Evolutionary conservation across 2,797 vertebrate genomes (phyloP).

Genomic region (Nyctalus aviator): DNA sequence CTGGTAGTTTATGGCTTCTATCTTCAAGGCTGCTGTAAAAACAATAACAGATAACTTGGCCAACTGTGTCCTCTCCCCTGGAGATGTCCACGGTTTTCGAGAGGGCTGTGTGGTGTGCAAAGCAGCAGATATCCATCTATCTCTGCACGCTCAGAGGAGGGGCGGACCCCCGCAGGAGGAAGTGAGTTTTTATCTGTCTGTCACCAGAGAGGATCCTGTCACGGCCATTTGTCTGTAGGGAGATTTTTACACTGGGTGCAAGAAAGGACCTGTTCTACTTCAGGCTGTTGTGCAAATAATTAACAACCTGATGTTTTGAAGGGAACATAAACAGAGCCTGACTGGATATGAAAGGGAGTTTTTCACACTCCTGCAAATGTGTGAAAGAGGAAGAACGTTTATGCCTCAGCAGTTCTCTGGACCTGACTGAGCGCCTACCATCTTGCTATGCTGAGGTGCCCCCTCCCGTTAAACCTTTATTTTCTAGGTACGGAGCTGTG

Average conservation of each 20-base stretch:
- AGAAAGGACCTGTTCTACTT: slow-evolving; percentile 6
- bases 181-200: not conserved
- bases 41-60: not conserved
- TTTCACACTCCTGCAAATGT: not conserved
- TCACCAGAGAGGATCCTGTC: not conserved
- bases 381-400: not conserved
- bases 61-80: not conserved
- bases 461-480: not conserved
- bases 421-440: not conserved
- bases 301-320: not conserved
- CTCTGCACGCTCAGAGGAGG: accelerated
- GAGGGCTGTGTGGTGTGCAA: not conserved
- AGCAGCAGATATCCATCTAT: not conserved
- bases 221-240: accelerated
- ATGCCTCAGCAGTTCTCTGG: not conserved
- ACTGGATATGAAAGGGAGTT: not conserved
- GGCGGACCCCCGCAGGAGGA: not conserved
- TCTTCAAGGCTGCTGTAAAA: not conserved
- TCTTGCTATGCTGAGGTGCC: not conserved
- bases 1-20: not conserved
- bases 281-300: slow-evolving; percentile 9
- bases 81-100: not conserved
- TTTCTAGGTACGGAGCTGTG: not conserved
- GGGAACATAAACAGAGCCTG: not conserved
- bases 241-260: not conserved